Base-by-base conservation (phyloP, 2,888 invertebrate genomes). In the Scotopteryx bipunctaria region DNA sequence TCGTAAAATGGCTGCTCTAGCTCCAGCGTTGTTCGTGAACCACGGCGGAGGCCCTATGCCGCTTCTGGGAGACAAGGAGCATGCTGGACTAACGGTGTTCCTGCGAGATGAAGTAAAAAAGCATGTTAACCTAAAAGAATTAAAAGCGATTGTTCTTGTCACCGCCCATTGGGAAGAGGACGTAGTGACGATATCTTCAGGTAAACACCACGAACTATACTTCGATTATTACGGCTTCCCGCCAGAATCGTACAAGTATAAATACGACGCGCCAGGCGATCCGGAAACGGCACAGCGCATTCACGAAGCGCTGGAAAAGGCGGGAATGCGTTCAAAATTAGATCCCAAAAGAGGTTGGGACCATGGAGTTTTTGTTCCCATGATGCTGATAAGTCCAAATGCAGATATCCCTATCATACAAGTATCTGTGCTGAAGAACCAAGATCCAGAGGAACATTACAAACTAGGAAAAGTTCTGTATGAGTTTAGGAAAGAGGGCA, bases 191-290 rank as follows among this genome's bases (percentile, higher is more conserved):
- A 88, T 90, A 67, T 90, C 90, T 0, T 88, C 89, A n/a, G 76
- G 73, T 15, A 70, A 82, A 45, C 78, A 83, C 8, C 90, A 90
- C 48, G 73, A 80, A 52, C 66, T 90, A 9, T 88, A 86, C 59
- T 90, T 89, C 51, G 90, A 90, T 57, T 90, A 90, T 59, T 89
- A 89, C 47, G 87, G 87, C 3, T 90, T 89, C 53, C 88, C 90
- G 0, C 80, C 86, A 16, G 90, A 89, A 71, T 79, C 85, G 0
- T 90, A 89, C 55, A 78, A 76, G 42, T 90, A 90, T 49, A 79
- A 69, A n/a, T 89, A 90, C 49, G 74, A 86, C 6, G 89, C 89
- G 0, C 82, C 86, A 0, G 89, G 89, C 0, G 75, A 88, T 32
- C 85, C 89, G 0, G 77, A 73, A 35, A 53, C 86, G 13, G 89